Evolutionary conservation across 2,113 vertebrate species (phyloP).

Genomic region (Anas platyrhynchos): DNA sequence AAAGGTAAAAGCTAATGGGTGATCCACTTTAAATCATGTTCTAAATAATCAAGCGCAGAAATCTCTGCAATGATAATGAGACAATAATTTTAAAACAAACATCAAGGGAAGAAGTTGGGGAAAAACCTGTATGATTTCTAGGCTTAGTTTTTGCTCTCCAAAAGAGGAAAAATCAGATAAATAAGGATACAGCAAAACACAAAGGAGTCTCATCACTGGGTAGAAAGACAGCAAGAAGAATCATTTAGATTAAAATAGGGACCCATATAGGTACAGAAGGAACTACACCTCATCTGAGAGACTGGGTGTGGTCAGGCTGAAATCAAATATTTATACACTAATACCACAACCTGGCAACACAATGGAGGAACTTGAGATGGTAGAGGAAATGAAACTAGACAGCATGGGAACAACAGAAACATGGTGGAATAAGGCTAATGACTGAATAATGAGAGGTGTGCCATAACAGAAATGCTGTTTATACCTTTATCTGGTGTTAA

Average conservation of each 20-base stretch:
- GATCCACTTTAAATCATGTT: background rate
- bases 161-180: background rate
- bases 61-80: background rate
- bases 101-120: background rate
- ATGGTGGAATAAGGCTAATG: background rate
- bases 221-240: background rate
- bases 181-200: background rate
- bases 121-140: background rate
- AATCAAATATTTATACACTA: constrained; percentile 38
- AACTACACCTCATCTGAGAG: background rate
- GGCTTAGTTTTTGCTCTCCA: background rate
- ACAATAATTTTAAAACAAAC: background rate
- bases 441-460: background rate
- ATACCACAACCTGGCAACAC: background rate
- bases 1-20: background rate
- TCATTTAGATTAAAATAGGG: background rate
- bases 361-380: background rate
- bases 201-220: background rate
- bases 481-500: background rate
- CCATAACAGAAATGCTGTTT: background rate
- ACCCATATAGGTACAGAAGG: background rate
- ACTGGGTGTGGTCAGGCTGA: background rate
- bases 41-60: background rate
- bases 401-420: background rate
- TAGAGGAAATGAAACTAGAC: constrained; percentile 46